Evolutionary conservation across 2,113 vertebrate genomes (phyloP).

Genomic region (Cyanocitta stelleri): DNA sequence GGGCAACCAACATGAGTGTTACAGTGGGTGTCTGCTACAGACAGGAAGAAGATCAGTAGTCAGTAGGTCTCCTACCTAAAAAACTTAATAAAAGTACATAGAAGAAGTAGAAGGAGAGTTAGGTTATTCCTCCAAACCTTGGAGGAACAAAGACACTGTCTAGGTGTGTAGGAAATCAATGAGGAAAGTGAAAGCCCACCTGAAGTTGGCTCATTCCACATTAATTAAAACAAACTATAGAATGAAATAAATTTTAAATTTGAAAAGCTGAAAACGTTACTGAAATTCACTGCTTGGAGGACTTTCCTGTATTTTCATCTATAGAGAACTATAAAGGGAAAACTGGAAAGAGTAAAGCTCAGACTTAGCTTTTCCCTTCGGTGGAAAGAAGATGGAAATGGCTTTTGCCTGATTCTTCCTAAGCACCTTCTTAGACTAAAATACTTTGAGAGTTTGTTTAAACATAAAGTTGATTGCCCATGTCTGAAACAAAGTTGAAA

Average conservation of each 20-base stretch:
- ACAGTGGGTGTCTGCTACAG: not conserved
- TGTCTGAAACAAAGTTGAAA: not conserved
- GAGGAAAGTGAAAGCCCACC: not conserved
- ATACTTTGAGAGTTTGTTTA: not conserved
- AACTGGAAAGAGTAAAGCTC: not conserved
- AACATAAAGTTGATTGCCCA: not conserved
- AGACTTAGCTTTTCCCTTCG: not conserved
- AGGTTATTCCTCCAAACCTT: not conserved
- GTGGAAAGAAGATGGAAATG: not conserved
- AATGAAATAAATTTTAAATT: not conserved
- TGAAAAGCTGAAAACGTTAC: not conserved
- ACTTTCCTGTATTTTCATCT: not conserved
- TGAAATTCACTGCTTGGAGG: not conserved
- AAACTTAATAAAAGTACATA: not conserved
- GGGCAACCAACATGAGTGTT: accelerated
- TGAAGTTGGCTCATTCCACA: not conserved
- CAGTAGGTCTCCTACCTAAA: not conserved
- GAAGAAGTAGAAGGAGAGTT: not conserved
- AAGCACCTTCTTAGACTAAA: not conserved
- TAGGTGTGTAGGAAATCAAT: not conserved
- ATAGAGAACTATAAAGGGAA: not conserved
- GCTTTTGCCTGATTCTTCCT: not conserved
- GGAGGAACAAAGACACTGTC: not conserved
- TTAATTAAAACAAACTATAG: not conserved
- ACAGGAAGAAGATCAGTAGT: not conserved